Percentiles rank a stretch among this genome's conserved stretches.
Conservation (phyloP, 2,113 vertebrate genomes). For the Lutjanus erythropterus region DNA sequence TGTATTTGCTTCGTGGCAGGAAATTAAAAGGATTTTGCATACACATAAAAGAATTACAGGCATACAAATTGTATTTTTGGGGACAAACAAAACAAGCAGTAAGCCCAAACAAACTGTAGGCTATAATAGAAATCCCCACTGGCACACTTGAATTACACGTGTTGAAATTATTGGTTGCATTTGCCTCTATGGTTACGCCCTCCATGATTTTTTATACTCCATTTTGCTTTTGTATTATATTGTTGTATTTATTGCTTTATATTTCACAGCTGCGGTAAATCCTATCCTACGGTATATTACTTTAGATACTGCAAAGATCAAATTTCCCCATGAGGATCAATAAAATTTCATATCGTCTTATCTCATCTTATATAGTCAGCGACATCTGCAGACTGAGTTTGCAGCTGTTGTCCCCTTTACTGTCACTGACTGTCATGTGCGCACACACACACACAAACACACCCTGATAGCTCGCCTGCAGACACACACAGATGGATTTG, state of each 20-base stretch:
- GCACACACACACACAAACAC: conserved; percentile 1
- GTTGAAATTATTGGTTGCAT: background rate
- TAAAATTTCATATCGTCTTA: conserved; percentile 29
- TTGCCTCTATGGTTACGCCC: background rate
- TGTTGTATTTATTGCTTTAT: conserved; percentile 26
- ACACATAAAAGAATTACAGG: background rate
- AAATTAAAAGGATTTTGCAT: background rate
- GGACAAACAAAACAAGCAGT: background rate
- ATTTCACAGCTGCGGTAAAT: background rate
- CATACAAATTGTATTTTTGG: background rate
- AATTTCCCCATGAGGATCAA: conserved; percentile 42
- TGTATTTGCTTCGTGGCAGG: conserved; percentile 10
- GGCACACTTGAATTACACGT: background rate
- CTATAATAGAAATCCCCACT: background rate
- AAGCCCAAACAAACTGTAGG: background rate
- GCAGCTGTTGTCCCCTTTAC: conserved; percentile 29
- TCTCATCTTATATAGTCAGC: conserved; percentile 36
- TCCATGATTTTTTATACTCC: background rate
- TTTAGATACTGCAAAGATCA: conserved; percentile 15
- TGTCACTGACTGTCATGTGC: conserved; percentile 5
- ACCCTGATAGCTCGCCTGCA: conserved; percentile 1
- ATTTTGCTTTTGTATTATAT: conserved; percentile 8
- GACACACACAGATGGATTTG: background rate
- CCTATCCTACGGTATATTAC: background rate
- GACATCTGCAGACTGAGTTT: conserved; percentile 36